These are phyloP conservation scores for Lottia gigantea DNA, from an alignment of 2,888 invertebrate species.

Conservation along the genomic window DNA sequence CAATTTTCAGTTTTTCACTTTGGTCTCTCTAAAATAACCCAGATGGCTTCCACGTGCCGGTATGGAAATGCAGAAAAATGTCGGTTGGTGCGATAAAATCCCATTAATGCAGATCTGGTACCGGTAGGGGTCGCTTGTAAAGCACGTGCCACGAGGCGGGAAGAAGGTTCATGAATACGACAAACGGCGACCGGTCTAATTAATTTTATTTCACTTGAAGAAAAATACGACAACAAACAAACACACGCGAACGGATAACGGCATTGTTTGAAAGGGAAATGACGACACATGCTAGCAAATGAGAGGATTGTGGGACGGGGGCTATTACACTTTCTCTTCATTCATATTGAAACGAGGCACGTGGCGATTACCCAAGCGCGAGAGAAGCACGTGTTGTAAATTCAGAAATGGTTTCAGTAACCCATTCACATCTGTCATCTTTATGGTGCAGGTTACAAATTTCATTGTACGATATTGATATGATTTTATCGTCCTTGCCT, in stretches of 20 bases:
- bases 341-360: neutral
- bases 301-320: neutral
- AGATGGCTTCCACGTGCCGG: neutral
- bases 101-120: neutral
- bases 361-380: constrained; percentile 9
- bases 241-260: constrained; percentile 10
- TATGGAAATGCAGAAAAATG: constrained; percentile 2
- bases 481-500: too few relatives aligned
- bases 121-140: neutral
- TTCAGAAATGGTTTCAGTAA: neutral
- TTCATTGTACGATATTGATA: too few relatives aligned
- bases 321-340: too few relatives aligned
- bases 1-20: too few relatives aligned
- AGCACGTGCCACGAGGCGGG: neutral
- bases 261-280: constrained; percentile 4
- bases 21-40: neutral
- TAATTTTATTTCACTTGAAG: neutral
- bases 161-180: neutral
- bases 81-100: neutral
- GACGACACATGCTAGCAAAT: neutral
- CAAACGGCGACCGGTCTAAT: neutral
- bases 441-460: too few relatives aligned
- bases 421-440: neutral
- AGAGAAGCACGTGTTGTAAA: constrained; percentile 5
- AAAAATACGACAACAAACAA: constrained; percentile 5